phyloP scores from a whole-genome alignment of 2,113 vertebrate genomes.

The Fulmarus glacialis region DNA sequence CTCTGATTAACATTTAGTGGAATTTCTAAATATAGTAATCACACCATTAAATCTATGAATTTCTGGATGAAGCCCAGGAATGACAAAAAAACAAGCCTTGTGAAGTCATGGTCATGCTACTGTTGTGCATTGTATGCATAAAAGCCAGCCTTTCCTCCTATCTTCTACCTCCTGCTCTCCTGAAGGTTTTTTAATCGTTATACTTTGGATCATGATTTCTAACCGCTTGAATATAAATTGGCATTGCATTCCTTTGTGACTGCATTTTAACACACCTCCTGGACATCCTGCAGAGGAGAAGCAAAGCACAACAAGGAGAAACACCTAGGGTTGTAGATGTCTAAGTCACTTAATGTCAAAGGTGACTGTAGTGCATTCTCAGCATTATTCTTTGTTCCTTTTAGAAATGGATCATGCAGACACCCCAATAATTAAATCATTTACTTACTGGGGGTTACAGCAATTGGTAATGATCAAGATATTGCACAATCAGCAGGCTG shows the following conservation, averaged over 20 bases:
- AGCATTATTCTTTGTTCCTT: neutral
- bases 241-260: neutral
- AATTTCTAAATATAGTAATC: neutral
- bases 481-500: conserved; percentile 50
- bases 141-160: neutral
- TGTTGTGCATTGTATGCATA: neutral
- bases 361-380: neutral
- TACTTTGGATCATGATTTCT: neutral
- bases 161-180: neutral
- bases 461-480: conserved; percentile 40
- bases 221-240: neutral
- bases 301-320: neutral
- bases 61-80: neutral
- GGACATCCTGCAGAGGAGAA: neutral
- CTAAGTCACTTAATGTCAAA: neutral
- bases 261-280: neutral
- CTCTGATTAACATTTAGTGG: neutral
- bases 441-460: conserved; percentile 19
- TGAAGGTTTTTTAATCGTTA: neutral
- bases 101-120: neutral
- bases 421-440: conserved; percentile 27
- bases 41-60: neutral
- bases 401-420: neutral
- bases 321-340: neutral
- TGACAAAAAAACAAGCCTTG: neutral